Conservation (phyloP, 2,888 invertebrate species). For the Tanypteryx hageni region DNA sequence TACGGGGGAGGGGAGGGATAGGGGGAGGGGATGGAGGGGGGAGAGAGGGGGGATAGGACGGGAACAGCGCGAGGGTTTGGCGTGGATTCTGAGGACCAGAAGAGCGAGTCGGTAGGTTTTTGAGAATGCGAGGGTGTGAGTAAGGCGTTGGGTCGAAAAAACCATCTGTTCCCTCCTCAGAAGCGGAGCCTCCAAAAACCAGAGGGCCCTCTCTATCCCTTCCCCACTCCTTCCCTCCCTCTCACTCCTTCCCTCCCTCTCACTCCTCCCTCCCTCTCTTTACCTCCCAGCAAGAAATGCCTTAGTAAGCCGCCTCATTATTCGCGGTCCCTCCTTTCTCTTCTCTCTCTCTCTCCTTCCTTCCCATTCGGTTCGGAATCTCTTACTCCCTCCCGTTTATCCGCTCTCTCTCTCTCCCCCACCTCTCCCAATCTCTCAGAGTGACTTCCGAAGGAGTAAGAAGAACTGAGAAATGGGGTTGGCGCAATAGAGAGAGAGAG, state of each 20-base stretch:
- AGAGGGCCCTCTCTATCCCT: conserved; percentile 24
- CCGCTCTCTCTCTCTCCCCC: not conserved
- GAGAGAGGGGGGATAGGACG: not conserved
- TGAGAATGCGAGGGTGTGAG: conserved; percentile 63
- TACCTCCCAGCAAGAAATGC: conserved; percentile 50
- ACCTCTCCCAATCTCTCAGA: not conserved
- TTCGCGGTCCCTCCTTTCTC: conserved; percentile 13
- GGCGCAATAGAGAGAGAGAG: not conserved
- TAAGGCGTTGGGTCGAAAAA: conserved; percentile 55
- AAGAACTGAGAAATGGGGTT: not conserved
- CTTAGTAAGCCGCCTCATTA: conserved; percentile 56
- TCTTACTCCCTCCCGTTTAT: not conserved
- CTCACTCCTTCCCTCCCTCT: not conserved
- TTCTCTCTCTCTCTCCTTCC: not conserved
- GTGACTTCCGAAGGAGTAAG: conserved; percentile 1
- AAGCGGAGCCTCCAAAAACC: conserved; percentile 58
- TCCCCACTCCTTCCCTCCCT: not conserved
- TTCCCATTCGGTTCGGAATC: not conserved
- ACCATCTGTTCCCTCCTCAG: conserved; percentile 58
- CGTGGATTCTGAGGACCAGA: conserved; percentile 60
- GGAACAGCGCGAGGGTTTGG: conserved; percentile 14
- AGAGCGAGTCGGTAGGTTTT: conserved; percentile 56
- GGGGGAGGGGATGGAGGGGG: not conserved
- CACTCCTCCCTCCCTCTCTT: not conserved
- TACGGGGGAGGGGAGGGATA: not conserved